Percentiles rank a stretch among this genome's conserved stretches.
phyloP scores from a whole-genome alignment of 2,888 invertebrate species.

The Cephus nigrinus region DNA sequence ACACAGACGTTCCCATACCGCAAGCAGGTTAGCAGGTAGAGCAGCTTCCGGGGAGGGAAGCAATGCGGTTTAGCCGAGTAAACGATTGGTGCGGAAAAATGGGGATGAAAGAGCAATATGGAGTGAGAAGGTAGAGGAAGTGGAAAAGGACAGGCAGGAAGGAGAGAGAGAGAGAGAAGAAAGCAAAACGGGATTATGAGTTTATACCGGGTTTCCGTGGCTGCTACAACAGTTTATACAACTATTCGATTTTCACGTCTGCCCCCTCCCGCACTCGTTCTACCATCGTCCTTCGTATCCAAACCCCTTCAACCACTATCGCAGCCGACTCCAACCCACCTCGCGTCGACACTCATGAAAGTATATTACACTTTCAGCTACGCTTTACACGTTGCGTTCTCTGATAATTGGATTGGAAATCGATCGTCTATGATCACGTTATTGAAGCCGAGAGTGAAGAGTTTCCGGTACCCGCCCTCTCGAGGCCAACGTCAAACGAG shows the following conservation, averaged over 20 bases:
- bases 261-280: conserved; percentile 26
- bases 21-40: too few species aligned
- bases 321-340: conserved; percentile 10
- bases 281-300: conserved; percentile 27
- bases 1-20: too few species aligned
- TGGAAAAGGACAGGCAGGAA: conserved; percentile 21
- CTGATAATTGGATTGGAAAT: conserved; percentile 62
- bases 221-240: conserved; percentile 36
- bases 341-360: conserved; percentile 49
- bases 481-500: too few species aligned
- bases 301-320: not conserved
- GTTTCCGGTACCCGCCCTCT: not conserved
- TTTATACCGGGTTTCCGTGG: conserved; percentile 41
- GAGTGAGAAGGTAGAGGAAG: not conserved
- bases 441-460: conserved; percentile 37
- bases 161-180: conserved; percentile 19
- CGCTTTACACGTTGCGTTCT: conserved; percentile 58
- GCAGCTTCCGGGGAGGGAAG: too few species aligned
- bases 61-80: too few species aligned
- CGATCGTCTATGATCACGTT: conserved; percentile 48
- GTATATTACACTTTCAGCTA: conserved; percentile 55
- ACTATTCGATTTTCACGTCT: conserved; percentile 48
- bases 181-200: conserved; percentile 40
- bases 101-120: too few species aligned
- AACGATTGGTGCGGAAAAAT: too few species aligned